Conservation (phyloP, 2,888 invertebrate species). For the Ecliptopera silaceata region DNA sequence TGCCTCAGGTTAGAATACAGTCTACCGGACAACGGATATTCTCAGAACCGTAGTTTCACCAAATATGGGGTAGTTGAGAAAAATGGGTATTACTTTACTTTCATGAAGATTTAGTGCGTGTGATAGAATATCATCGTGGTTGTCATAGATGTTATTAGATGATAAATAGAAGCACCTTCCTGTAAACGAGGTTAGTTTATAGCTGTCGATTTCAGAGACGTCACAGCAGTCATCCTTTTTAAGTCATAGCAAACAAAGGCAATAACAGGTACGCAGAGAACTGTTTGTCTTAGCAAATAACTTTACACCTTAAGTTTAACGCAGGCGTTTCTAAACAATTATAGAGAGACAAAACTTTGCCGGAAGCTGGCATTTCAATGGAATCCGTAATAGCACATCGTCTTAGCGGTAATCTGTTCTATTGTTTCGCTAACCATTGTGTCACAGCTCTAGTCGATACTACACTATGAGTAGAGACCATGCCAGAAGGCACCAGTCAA, state of each 20-base stretch:
- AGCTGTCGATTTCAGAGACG: slow-evolving; percentile 30
- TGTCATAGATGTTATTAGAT: slow-evolving; percentile 48
- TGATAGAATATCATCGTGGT: slow-evolving; percentile 49
- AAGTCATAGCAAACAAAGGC: neutral
- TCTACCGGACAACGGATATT: slow-evolving; percentile 56
- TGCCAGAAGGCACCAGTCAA: slow-evolving; percentile 14
- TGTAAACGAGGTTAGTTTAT: slow-evolving; percentile 23
- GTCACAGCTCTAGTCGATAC: slow-evolving; percentile 46
- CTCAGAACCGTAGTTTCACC: slow-evolving; percentile 43
- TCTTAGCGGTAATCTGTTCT: slow-evolving; percentile 56
- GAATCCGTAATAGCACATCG: slow-evolving; percentile 48
- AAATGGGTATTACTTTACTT: slow-evolving; percentile 53
- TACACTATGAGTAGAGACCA: slow-evolving; percentile 43
- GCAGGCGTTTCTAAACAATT: slow-evolving; percentile 30
- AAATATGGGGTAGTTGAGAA: slow-evolving; percentile 41
- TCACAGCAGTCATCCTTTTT: neutral
- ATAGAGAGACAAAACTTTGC: slow-evolving; percentile 34
- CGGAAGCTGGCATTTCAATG: slow-evolving; percentile 46
- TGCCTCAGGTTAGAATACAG: slow-evolving; percentile 20
- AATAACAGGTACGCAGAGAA: neutral
- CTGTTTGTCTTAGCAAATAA: neutral
- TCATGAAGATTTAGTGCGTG: slow-evolving; percentile 61
- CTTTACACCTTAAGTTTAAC: slow-evolving; percentile 14
- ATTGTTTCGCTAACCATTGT: slow-evolving; percentile 62
- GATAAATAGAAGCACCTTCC: slow-evolving; percentile 46